Percentiles rank a stretch among this genome's conserved stretches.
These are phyloP conservation scores for Melanostoma scalare DNA, from an alignment of 2,888 invertebrate genomes.

Conservation along the genomic window DNA sequence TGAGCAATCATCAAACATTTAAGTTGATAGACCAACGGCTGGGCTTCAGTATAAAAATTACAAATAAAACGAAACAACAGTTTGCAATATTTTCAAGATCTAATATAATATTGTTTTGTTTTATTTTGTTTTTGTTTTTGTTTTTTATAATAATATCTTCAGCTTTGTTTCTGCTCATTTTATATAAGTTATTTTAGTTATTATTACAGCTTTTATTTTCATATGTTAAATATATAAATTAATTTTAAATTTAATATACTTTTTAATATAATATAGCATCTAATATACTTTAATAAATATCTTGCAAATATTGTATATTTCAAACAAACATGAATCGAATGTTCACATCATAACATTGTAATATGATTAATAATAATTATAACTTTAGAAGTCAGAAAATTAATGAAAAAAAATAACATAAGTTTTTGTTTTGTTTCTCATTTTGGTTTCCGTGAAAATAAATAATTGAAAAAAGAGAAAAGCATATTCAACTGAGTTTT, in stretches of 20 bases:
- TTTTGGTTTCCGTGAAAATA: background rate
- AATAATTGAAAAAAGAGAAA: background rate
- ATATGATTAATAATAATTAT: conserved; percentile 51
- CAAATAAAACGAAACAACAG: background rate
- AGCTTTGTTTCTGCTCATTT: conserved; percentile 51
- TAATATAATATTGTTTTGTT: conserved; percentile 43
- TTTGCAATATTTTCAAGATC: conserved; percentile 59
- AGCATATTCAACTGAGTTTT: conserved; percentile 2
- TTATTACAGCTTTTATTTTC: conserved; percentile 54
- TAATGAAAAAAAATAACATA: conserved; percentile 41
- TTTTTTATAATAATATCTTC: conserved; percentile 37
- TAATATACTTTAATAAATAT: conserved; percentile 72
- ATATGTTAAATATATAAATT: conserved; percentile 56
- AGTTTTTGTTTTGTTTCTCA: background rate
- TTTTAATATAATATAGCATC: conserved; percentile 45
- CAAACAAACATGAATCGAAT: conserved; percentile 59
- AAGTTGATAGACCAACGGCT: no score
- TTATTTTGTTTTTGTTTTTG: conserved; percentile 23
- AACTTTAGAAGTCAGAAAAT: conserved; percentile 18
- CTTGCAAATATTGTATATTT: conserved; percentile 71
- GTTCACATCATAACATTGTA: conserved; percentile 64
- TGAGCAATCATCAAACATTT: no score
- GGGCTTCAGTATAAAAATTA: no score
- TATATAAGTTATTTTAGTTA: conserved; percentile 40
- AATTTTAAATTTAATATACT: conserved; percentile 47